Base-by-base conservation (phyloP, 2,888 invertebrate genomes). In the Stegophylla sp. region DNA sequence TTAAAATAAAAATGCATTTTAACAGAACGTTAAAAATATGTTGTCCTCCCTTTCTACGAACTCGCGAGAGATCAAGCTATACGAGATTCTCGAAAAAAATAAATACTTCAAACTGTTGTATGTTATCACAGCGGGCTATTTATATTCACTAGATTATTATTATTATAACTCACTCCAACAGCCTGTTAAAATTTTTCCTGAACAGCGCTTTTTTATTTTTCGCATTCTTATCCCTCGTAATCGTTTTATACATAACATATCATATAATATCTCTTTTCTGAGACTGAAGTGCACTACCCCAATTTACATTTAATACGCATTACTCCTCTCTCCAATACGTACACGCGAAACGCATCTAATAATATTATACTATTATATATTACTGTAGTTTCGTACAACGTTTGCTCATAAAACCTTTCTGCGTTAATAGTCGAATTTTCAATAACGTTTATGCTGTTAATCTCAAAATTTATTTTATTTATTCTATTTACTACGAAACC, bases 291-390 rank as follows among this genome's bases (percentile, higher is more conserved):
- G 59, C 56, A 43, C 51, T 51, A 20, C 9, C 45, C 59, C 26
- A 61, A 26, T 73, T 73, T 45, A 59, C 26, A 56, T 72, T 41
- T 72, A 72, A 45, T 28, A 61, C 45, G 61, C 73, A n/a, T 73
- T n/a, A 56, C 17, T 17, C 53, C 41, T 41, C 15, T 23, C 45
- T 1, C 17, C 28, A 5, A 23, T 0, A 3, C 15, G 15, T 1
- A 41, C 15, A 28, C 4, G n/a, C 23, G 23, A 26, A 26, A 17
- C 26, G 10, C 17, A 64, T 15, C 26, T 13, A 64, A 34, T 43
- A 10, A n/a, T n/a, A n/a, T n/a, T n/a, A n/a, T n/a, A n/a, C n/a
- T n/a, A n/a, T n/a, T n/a, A n/a, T n/a, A n/a, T n/a, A n/a, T n/a
- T n/a, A n/a, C n/a, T n/a, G n/a, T n/a, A n/a, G n/a, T n/a, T n/a